Evolutionary conservation across 2,113 vertebrate genomes (phyloP), one percentile per base, ranked within the genome.

Genomic region (Crocuta crocuta): DNA sequence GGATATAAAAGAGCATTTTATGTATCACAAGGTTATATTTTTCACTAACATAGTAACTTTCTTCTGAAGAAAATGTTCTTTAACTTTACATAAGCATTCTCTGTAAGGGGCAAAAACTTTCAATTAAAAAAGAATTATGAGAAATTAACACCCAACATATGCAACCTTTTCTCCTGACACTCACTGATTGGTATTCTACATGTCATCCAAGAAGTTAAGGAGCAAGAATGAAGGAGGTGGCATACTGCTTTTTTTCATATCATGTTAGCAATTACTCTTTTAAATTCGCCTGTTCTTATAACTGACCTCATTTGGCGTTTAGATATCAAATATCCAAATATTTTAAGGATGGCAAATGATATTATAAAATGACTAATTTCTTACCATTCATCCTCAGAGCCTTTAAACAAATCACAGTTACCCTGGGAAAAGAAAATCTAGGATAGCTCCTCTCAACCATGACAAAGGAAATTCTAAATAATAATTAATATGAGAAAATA

Each of bases 401-500:
- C 55, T 97, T 97, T 97, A 97, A 98, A 98, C 98, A 98, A 92
- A 94, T 70, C 66, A 98, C 94, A 92, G 11, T 70, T 97, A 63
- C 92, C 96, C 91, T 98, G 96, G 97, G 97, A 98, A 98, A 98
- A 98, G 94, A 83, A 95, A 94, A 58, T 95, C 95, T 98, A 97
- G 39, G 74, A 97, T 90, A 97, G 97, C 96, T 97, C 97, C 95
- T 97, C 89, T 98, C 92, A 98, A 97, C 84, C 97, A 97, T 97
- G 98, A 98, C 91, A 98, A 98, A 98, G 94, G 96, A 98, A 97
- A 99, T 98, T 98, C 96, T 95, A 98, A 99, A 98, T 97, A 98
- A 98, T 96, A 99, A 98, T 98, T 98, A 98, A 89, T 96, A 97
- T 98, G 97, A 98, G 95, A 98, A 98, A 98, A 98, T 94, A 98